A percentile compares a stretch with the other conserved stretches of the same genome.
phyloP scores from a whole-genome alignment of 2,888 invertebrate genomes.

The Abrostola tripartita region DNA sequence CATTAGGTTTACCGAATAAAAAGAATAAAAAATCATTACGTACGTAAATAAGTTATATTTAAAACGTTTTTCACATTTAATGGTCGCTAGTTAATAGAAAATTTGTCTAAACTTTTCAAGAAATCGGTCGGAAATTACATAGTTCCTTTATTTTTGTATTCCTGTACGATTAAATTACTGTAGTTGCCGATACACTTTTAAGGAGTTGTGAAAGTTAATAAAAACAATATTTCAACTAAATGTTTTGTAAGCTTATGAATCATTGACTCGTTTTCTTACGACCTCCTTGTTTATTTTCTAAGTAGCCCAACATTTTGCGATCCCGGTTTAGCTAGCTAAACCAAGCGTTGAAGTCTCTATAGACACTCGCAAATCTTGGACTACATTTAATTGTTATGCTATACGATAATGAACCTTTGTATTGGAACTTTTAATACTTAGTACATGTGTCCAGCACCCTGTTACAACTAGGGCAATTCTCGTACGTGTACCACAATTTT shows the following conservation, averaged over 20 bases:
- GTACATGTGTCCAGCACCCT: no score
- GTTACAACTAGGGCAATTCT: no score
- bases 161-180: slow-evolving; percentile 30
- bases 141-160: slow-evolving; percentile 31
- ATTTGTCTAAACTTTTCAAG: slow-evolving; percentile 2
- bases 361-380: no score
- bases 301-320: neutral
- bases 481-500: no score
- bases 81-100: slow-evolving; percentile 2
- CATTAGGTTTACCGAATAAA: neutral
- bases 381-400: no score
- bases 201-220: slow-evolving; percentile 12
- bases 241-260: neutral
- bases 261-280: neutral
- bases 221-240: neutral
- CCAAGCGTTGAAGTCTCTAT: no score
- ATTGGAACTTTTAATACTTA: no score
- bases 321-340: no score
- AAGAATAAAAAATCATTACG: no score
- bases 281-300: neutral
- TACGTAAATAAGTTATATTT: no score
- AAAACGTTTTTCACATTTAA: no score
- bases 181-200: slow-evolving; percentile 15
- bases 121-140: slow-evolving; percentile 7
- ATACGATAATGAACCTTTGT: no score